These are phyloP conservation scores for Pseudochirops corinnae DNA, from an alignment of 2,797 vertebrate genomes.

Conservation along the genomic window DNA sequence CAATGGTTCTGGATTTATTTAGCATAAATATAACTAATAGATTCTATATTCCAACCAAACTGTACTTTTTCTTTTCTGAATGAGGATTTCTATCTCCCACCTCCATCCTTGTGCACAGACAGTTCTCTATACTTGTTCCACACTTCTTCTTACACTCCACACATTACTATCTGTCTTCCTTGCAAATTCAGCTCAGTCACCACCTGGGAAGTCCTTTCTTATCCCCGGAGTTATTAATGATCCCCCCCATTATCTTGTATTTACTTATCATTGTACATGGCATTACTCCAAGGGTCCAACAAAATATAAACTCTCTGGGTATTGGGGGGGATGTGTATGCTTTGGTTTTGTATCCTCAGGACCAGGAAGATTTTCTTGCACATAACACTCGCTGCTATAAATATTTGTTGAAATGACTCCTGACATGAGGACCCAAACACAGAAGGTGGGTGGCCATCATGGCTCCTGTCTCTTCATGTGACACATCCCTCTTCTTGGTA, in stretches of 20 bases:
- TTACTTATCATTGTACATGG: background rate
- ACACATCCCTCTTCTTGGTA: background rate
- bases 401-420: background rate
- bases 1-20: background rate
- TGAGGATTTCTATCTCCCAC: background rate
- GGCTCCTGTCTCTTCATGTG: background rate
- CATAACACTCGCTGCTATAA: background rate
- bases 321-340: no score
- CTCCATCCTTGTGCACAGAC: background rate
- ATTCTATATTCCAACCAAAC: background rate
- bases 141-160: background rate
- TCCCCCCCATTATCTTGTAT: background rate
- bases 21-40: background rate
- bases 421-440: background rate
- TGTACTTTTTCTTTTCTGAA: background rate
- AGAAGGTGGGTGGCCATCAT: background rate
- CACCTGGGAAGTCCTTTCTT: background rate
- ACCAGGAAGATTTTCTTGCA: background rate
- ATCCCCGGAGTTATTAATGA: background rate
- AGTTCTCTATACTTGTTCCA: background rate
- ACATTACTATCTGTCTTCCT: background rate
- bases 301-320: background rate
- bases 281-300: background rate
- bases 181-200: background rate
- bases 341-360: background rate